Base-by-base conservation (phyloP, 2,113 vertebrate genomes). In the Pan troglodytes region DNA sequence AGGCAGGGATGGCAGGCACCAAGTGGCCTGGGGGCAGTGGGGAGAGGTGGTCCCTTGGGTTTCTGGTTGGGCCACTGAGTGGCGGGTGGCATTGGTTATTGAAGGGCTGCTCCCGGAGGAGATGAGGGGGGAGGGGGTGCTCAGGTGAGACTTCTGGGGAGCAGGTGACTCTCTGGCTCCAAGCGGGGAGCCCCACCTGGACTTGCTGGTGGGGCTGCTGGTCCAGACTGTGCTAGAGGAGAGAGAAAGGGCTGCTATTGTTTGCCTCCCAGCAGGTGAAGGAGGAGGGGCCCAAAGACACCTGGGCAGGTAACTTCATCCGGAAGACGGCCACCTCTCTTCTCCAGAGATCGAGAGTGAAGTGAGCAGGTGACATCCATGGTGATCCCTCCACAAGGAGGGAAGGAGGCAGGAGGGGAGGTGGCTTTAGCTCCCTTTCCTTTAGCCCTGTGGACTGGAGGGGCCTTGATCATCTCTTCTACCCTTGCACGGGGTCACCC, bases 71-170 rank as follows among this genome's bases (percentile, higher is more conserved):
- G 50, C 67, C 8, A 0, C 61, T 32, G 27, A 10, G 2, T 30
- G 55, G 45, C 12, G 1, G 5, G 0, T 70, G 94, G 81, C n/a
- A 0, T 30, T 85, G 40, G 16, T 45, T 82, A 17, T 20, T 23
- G 30, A 43, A 25, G 22, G 32, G 20, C 35, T 81, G 8, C 25
- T 82, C 38, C 32, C 2, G 25, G 5, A 64, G 38, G 25, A 32
- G 68, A 1, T 0, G 1, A 64, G 27, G 5, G 0, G 3, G 6
- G 18, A 8, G 68, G 45, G 38, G 64, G 20, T 18, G 48, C 45
- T 43, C 3, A n/a, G 17, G 35, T 4, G 4, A 45, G 16, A 27
- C 27, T 17, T 76, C 2, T 14, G 8, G 38, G 22, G 67, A 25
- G 43, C 45, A 22, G 20, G 18, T 17, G 32, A 64, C 27, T 30